phyloP scores from a whole-genome alignment of 2,888 invertebrate species.

The Tiliacea citrago region DNA sequence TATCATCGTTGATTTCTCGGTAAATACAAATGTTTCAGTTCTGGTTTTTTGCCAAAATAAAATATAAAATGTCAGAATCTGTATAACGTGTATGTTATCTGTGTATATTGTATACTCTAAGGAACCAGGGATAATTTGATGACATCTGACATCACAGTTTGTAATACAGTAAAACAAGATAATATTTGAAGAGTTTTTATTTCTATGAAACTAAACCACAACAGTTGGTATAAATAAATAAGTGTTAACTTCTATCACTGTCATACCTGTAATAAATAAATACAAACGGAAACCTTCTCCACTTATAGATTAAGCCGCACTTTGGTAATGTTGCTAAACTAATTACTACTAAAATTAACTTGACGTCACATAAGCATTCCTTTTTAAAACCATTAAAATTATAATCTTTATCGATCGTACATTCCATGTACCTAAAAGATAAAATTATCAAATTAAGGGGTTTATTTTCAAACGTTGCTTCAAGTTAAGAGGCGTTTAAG shows the following conservation, averaged over 20 bases:
- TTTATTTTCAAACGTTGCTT: too few relatives aligned
- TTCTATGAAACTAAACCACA: conserved; percentile 57
- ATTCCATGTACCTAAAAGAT: not conserved
- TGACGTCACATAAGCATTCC: conserved; percentile 47
- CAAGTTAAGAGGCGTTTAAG: too few relatives aligned
- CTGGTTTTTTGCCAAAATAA: too few relatives aligned
- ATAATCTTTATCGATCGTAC: not conserved
- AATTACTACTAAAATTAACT: conserved; percentile 33
- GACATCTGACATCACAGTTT: not conserved
- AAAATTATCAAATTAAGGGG: not conserved
- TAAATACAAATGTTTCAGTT: too few relatives aligned
- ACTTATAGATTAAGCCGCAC: conserved; percentile 59
- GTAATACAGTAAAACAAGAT: conserved; percentile 41
- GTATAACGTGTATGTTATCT: too few relatives aligned
- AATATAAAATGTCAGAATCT: too few relatives aligned
- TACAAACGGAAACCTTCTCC: conserved; percentile 54
- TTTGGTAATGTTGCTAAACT: conserved; percentile 65
- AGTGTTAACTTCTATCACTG: conserved; percentile 39
- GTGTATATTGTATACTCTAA: not conserved
- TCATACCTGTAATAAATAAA: conserved; percentile 60
- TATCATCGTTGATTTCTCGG: too few relatives aligned
- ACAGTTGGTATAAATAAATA: conserved; percentile 54
- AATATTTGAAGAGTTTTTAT: conserved; percentile 52
- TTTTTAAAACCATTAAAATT: not conserved
- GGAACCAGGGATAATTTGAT: not conserved